A percentile compares a stretch with the other conserved stretches of the same genome.
These are phyloP conservation scores for Cephus sareptanus DNA, from an alignment of 2,888 invertebrate species.

Conservation along the genomic window DNA sequence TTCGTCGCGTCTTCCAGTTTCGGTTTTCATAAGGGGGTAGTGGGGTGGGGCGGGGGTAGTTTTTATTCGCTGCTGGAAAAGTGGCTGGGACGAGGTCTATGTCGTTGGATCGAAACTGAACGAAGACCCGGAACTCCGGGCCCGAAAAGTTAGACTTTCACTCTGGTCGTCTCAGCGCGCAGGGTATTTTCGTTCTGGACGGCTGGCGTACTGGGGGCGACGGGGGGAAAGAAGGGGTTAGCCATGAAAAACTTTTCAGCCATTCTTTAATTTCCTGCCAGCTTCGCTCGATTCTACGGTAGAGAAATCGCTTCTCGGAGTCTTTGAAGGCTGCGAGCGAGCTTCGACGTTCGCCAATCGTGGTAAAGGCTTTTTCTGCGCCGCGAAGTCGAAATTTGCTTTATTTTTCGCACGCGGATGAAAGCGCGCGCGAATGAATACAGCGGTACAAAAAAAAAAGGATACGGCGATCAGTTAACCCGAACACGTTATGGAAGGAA, in stretches of 20 bases:
- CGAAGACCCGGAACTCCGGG: not conserved
- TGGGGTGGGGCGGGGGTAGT: not conserved
- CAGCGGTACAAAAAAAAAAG: not conserved
- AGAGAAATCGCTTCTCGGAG: not conserved
- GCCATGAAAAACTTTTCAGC: not conserved
- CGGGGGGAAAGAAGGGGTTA: no score
- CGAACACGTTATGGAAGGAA: not conserved
- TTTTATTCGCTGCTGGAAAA: not conserved
- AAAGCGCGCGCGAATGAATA: not conserved
- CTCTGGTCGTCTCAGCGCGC: not conserved
- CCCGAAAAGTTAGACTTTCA: not conserved
- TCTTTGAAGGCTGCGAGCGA: not conserved
- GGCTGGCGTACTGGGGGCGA: no score
- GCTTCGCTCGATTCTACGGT: not conserved
- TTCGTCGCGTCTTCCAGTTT: conserved; percentile 7
- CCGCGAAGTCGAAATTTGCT: conserved; percentile 3
- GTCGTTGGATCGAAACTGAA: not conserved
- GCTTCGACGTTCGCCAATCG: not conserved
- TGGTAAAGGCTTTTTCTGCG: not conserved
- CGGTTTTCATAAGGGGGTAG: conserved; percentile 8
- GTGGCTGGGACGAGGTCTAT: not conserved
- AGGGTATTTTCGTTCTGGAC: not conserved
- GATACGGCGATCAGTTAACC: not conserved
- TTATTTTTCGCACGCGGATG: not conserved
- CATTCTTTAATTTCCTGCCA: not conserved